phyloP scores from a whole-genome alignment of 2,888 invertebrate species.

The Drosophila multiciliata region DNA sequence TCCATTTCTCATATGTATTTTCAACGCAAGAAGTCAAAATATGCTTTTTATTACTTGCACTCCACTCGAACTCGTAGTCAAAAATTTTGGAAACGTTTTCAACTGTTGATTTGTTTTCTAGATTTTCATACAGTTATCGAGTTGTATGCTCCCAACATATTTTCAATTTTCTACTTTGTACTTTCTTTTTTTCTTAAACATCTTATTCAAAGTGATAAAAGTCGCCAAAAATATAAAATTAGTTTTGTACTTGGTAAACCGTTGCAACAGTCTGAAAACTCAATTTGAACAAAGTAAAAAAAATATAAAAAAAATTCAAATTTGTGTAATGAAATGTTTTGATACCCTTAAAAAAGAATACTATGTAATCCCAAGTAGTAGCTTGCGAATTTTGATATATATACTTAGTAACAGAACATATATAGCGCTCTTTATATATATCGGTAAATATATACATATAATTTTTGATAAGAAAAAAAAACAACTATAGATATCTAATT shows the following conservation, averaged over 20 bases:
- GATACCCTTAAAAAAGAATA: constrained; percentile 37
- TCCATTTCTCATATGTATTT: constrained; percentile 31
- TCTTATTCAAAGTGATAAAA: constrained; percentile 61
- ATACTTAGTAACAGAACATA: constrained; percentile 53
- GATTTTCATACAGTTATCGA: constrained; percentile 22
- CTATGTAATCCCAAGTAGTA: constrained; percentile 61
- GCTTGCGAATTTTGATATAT: constrained; percentile 68
- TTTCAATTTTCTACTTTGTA: constrained; percentile 26
- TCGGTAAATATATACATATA: constrained; percentile 66
- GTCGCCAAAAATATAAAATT: constrained; percentile 36
- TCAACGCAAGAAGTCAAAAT: constrained; percentile 70
- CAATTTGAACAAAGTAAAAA: constrained; percentile 35
- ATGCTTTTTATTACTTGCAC: constrained; percentile 38
- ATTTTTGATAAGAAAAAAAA: constrained; percentile 43
- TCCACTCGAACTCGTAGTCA: constrained; percentile 25
- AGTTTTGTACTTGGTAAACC: constrained; percentile 63
- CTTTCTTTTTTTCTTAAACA: constrained; percentile 28
- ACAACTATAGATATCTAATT: constrained; percentile 41
- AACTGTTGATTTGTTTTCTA: constrained; percentile 9
- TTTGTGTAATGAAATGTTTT: constrained; percentile 65
- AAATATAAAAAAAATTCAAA: not conserved
- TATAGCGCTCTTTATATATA: constrained; percentile 59
- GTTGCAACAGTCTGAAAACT: constrained; percentile 62
- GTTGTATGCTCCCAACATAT: constrained; percentile 35
- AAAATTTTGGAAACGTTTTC: constrained; percentile 24